Percentiles rank a stretch among this genome's conserved stretches.
phyloP scores from a whole-genome alignment of 2,888 invertebrate species.

The Lacanobia oleracea region DNA sequence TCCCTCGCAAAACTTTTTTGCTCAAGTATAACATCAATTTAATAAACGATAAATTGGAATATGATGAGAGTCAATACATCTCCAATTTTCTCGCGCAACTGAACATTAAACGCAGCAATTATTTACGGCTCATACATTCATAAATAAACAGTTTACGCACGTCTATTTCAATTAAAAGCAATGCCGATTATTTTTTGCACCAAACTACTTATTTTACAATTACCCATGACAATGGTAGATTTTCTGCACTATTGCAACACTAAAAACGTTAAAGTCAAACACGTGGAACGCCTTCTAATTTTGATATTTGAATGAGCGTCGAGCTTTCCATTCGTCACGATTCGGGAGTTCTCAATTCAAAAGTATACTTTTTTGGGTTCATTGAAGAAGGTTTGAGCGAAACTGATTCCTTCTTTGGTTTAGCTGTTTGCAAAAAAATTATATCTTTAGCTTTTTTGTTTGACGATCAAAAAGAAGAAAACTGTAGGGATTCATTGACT shows the following conservation, averaged over 20 bases:
- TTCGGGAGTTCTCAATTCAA: constrained; percentile 79
- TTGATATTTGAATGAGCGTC: constrained; percentile 77
- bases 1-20: constrained; percentile 15
- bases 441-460: neutral
- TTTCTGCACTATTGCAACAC: constrained; percentile 84
- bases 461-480: constrained; percentile 21
- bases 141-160: constrained; percentile 74
- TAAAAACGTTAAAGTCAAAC: constrained; percentile 83
- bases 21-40: constrained; percentile 25
- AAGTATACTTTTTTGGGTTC: constrained; percentile 70
- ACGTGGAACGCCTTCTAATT: constrained; percentile 85
- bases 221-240: constrained; percentile 76
- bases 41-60: constrained; percentile 56
- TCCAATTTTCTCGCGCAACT: constrained; percentile 63
- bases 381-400: constrained; percentile 51
- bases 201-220: constrained; percentile 82
- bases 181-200: constrained; percentile 74
- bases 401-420: constrained; percentile 43
- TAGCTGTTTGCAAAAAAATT: constrained; percentile 27
- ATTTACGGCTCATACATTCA: constrained; percentile 79
- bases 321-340: constrained; percentile 81
- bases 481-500: neutral
- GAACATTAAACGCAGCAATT: constrained; percentile 71
- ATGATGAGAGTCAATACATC: constrained; percentile 62
- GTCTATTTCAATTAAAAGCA: constrained; percentile 79